Conservation (phyloP, 1,140 invertebrate species). For the Nylanderia fulva region DNA sequence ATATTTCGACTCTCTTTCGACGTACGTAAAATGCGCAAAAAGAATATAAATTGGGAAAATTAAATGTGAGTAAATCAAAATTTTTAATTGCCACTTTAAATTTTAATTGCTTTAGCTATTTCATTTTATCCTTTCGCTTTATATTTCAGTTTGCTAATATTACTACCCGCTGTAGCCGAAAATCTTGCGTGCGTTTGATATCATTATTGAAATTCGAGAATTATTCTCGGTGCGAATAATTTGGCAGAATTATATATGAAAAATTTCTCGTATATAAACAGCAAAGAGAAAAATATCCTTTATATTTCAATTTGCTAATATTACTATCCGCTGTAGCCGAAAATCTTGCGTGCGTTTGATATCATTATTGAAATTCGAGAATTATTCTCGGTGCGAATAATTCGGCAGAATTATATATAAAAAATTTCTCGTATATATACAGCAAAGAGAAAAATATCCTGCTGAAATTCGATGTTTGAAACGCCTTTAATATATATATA, state of each 20-base stretch:
- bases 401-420: background rate
- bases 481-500: background rate
- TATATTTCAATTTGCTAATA: background rate
- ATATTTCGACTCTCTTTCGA: background rate
- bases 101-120: background rate
- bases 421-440: background rate
- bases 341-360: background rate
- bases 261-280: too few species aligned
- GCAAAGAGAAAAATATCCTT: too few species aligned
- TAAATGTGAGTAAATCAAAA: slow-evolving; percentile 3
- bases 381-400: background rate
- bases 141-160: background rate
- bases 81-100: background rate
- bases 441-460: background rate
- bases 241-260: too few species aligned
- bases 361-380: background rate
- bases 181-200: background rate
- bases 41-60: background rate
- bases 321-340: background rate
- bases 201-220: background rate
- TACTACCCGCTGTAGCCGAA: background rate
- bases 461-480: background rate
- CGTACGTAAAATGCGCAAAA: background rate
- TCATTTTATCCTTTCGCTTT: background rate
- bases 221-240: background rate